A percentile compares a stretch with the other conserved stretches of the same genome.
Evolutionary conservation across 2,888 invertebrate genomes (phyloP).

Genomic region (Heliconius cydno): DNA sequence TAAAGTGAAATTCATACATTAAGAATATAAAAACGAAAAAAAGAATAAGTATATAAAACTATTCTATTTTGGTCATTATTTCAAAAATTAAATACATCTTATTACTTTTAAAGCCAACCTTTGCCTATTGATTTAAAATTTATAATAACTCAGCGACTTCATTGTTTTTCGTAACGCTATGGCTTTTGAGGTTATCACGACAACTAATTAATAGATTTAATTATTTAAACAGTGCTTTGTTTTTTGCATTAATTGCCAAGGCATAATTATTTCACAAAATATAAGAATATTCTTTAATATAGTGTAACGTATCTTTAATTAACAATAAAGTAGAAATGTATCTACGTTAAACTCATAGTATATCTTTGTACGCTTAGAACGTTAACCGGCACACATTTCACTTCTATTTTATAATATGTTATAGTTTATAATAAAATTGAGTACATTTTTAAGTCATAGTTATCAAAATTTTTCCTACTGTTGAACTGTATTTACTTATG

Average conservation of each 20-base stretch:
- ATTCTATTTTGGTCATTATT: background rate
- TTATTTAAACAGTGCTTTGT: background rate
- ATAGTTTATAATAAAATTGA: background rate
- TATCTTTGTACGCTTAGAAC: constrained; percentile 29
- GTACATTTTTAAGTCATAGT: background rate
- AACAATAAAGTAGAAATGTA: constrained; percentile 22
- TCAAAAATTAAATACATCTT: background rate
- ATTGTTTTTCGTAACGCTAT: background rate
- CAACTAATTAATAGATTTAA: background rate
- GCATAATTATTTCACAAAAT: background rate
- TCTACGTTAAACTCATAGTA: constrained; percentile 28
- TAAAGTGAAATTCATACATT: background rate
- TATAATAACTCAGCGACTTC: background rate
- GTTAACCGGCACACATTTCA: constrained; percentile 35
- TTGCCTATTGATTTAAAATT: background rate
- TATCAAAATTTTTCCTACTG: constrained; percentile 2
- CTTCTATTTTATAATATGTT: constrained; percentile 23
- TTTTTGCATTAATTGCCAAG: background rate
- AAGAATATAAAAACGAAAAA: too few relatives aligned
- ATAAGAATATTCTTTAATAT: constrained; percentile 6
- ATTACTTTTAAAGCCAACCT: background rate
- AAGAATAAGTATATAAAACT: background rate
- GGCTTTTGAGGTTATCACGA: background rate
- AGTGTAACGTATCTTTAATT: constrained; percentile 13
- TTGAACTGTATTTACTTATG: background rate